phyloP scores from a whole-genome alignment of 1,140 invertebrate species.

The Orussus abietinus region DNA sequence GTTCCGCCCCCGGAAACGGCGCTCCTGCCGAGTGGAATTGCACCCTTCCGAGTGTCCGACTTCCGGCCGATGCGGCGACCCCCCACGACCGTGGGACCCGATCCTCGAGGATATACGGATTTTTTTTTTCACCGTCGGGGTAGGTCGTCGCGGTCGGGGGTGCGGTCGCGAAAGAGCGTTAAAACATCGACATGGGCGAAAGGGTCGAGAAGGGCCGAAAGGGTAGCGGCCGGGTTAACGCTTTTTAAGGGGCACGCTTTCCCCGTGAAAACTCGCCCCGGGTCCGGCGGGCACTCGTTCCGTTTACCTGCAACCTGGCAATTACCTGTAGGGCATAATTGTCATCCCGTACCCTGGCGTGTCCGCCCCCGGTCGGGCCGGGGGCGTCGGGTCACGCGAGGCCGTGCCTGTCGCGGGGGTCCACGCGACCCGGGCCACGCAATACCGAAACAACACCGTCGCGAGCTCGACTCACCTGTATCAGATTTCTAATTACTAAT shows the following conservation, averaged over 20 bases:
- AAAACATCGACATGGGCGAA: no score
- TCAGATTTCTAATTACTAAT: conserved; percentile 55
- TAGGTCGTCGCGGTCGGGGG: no score
- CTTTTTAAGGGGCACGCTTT: conserved; percentile 41
- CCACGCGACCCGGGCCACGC: conserved; percentile 52
- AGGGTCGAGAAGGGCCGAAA: neutral
- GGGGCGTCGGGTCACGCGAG: conserved; percentile 49
- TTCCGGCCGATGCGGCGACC: no score
- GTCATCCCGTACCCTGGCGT: conserved; percentile 41
- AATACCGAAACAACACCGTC: conserved; percentile 47
- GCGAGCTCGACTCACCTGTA: conserved; percentile 39
- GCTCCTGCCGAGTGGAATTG: no score
- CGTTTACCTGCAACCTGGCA: conserved; percentile 46
- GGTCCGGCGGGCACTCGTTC: conserved; percentile 19
- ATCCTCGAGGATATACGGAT: no score
- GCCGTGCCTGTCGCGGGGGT: conserved; percentile 53
- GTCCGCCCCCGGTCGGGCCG: conserved; percentile 17
- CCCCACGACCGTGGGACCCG: no score
- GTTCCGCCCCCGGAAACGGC: no score
- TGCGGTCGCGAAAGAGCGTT: no score
- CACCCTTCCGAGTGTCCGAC: no score
- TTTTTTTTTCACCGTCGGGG: no score
- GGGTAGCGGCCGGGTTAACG: conserved; percentile 16
- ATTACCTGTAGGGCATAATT: conserved; percentile 52
- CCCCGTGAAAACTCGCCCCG: conserved; percentile 36